Evolutionary conservation across 1,140 invertebrate species (phyloP).

Genomic region (Cydia splendana): DNA sequence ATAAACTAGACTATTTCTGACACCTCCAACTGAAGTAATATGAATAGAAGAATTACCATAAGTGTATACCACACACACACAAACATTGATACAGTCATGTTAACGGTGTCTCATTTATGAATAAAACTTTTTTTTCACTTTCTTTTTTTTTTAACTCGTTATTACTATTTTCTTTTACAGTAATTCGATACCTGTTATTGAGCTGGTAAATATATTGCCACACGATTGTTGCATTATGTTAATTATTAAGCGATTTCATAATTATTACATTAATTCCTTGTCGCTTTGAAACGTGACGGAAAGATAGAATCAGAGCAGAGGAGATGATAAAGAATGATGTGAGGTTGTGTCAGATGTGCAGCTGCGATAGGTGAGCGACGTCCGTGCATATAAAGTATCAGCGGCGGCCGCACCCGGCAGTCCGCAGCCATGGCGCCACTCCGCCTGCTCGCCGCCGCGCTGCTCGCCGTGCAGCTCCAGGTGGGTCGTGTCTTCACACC

Average conservation of each 20-base stretch:
- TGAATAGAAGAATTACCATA: too few relatives aligned
- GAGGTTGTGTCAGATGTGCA: constrained; percentile 15
- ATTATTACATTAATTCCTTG: not conserved
- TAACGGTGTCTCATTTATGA: too few relatives aligned
- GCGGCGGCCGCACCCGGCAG: not conserved
- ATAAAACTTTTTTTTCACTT: too few relatives aligned
- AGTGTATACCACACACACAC: too few relatives aligned
- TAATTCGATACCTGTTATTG: too few relatives aligned
- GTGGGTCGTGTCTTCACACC: not conserved
- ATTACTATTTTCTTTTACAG: too few relatives aligned
- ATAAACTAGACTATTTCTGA: too few relatives aligned
- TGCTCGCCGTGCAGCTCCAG: not conserved
- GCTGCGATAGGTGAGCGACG: constrained; percentile 2
- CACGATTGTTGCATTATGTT: not conserved
- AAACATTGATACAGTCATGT: too few relatives aligned
- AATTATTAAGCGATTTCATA: not conserved
- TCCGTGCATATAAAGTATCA: not conserved
- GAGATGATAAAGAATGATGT: constrained; percentile 13
- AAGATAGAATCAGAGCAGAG: constrained; percentile 20
- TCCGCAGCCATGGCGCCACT: constrained; percentile 15
- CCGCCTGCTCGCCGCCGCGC: not conserved
- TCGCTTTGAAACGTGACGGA: constrained; percentile 17
- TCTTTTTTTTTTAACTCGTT: too few relatives aligned
- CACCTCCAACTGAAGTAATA: too few relatives aligned
- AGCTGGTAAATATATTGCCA: not conserved